Base-by-base conservation (phyloP, 2,797 vertebrate genomes). In the Pseudocheirus occidentalis region DNA sequence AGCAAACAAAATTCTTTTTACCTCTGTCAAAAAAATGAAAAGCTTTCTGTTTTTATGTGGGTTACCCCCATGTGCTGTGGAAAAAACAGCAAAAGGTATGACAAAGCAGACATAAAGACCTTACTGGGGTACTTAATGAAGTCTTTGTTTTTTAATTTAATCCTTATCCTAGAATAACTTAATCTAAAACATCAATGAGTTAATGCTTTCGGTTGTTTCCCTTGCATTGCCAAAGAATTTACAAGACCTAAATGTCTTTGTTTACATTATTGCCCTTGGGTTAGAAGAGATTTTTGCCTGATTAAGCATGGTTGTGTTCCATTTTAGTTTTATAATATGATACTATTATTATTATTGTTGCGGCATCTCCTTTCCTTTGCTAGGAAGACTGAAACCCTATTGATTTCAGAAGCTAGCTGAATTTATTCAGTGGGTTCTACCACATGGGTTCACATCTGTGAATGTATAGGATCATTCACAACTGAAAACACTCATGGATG, bases 261-360 rank as follows among this genome's bases (percentile, higher is more conserved):
- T 53, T 56, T n/a, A 93, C 34, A 92, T 50, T 10, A 27, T 31
- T 66, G 5, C 53, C 11, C 90, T 96, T 73, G 28, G 9, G 5
- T 91, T 93, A 62, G 91, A 87, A 92, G 91, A 40, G 59, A 34
- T 91, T 95, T 92, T 58, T 66, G 66, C n/a, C 81, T 91, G 16
- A 93, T 54, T 92, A 27, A 7, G 28, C n/a, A 91, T 91, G 62
- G 46, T 28, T 9, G 89, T 55, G 73, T 93, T 87, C 89, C 90
- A 56, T 18, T 31, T 50, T n/a, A 91, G 53, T 52, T 95, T 95
- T 95, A 90, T 3, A 50, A 55, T 59, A 91, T 91, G 91, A 56
- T 56, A 53, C 56, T 92, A 54, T 96, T 93, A 54, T 92, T 66
- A 52, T 57, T 92, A 66, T 95, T 93, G 50, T 93, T 96, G 94